Evolutionary conservation across 2,113 vertebrate species (phyloP).

Genomic region (Lepus americanus): DNA sequence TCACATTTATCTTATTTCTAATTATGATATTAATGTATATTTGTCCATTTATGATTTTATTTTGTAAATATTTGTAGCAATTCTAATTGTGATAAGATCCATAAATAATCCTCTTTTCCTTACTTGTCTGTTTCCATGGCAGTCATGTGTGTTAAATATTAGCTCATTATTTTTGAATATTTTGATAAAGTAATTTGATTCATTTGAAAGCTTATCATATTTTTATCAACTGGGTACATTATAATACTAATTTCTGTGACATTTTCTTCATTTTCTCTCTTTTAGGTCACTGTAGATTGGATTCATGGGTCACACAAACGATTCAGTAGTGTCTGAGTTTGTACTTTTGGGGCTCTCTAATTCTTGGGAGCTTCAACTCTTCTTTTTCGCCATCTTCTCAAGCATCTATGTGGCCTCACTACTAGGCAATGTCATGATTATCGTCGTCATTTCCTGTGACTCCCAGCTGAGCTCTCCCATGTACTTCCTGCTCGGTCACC

Average conservation of each 20-base stretch:
- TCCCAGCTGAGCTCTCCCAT: slow-evolving; percentile 74
- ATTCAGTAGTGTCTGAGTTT: slow-evolving; percentile 74
- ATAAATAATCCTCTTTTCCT: neutral
- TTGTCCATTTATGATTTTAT: neutral
- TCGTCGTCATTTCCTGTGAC: slow-evolving; percentile 71
- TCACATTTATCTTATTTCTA: neutral
- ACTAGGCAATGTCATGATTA: slow-evolving; percentile 78
- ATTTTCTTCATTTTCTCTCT: slow-evolving; percentile 45
- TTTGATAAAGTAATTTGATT: slow-evolving; percentile 22
- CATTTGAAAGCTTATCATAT: neutral
- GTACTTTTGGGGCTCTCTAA: slow-evolving; percentile 77
- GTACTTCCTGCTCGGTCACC: slow-evolving; percentile 81
- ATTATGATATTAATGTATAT: neutral
- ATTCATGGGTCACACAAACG: slow-evolving; percentile 73
- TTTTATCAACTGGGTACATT: neutral
- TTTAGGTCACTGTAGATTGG: slow-evolving; percentile 27
- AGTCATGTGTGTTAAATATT: neutral
- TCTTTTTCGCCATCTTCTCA: slow-evolving; percentile 74
- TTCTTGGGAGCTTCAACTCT: slow-evolving; percentile 70
- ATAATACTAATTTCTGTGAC: neutral
- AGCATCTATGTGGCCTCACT: slow-evolving; percentile 73
- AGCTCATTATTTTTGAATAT: neutral
- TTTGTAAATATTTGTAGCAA: neutral
- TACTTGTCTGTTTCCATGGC: neutral
- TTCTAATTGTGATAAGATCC: neutral